These are phyloP conservation scores for Lepidochitona cinerea DNA, from an alignment of 2,888 invertebrate genomes.

Conservation along the genomic window DNA sequence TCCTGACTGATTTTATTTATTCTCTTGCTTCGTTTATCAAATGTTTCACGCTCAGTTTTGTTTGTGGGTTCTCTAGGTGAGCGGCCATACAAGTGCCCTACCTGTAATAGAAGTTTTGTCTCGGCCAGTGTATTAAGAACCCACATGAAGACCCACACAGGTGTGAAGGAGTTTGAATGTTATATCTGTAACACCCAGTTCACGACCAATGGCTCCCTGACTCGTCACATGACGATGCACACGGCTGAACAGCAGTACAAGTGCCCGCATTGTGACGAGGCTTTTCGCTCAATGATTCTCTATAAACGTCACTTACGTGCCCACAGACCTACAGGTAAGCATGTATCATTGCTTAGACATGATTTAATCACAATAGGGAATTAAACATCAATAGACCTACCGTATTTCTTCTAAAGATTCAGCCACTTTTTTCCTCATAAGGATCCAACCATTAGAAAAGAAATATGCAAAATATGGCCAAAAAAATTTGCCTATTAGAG, in stretches of 20 bases:
- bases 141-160: constrained; percentile 65
- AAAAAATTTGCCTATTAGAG: too few relatives aligned
- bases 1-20: too few relatives aligned
- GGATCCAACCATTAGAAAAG: too few relatives aligned
- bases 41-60: too few relatives aligned
- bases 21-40: too few relatives aligned
- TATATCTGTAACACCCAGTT: constrained; percentile 59
- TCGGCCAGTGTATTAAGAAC: constrained; percentile 58
- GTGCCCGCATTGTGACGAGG: constrained; percentile 55
- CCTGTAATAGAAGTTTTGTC: constrained; percentile 56
- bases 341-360: too few relatives aligned
- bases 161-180: constrained; percentile 52
- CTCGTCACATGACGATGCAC: constrained; percentile 64
- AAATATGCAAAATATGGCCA: too few relatives aligned
- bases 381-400: too few relatives aligned
- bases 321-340: constrained; percentile 35
- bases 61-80: constrained; percentile 63
- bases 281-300: constrained; percentile 45
- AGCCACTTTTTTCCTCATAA: too few relatives aligned
- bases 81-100: constrained; percentile 68
- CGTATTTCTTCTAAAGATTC: too few relatives aligned
- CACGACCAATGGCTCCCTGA: constrained; percentile 64
- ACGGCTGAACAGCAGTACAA: constrained; percentile 44
- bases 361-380: too few relatives aligned
- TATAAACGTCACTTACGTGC: constrained; percentile 46